Conservation (phyloP, 2,113 vertebrate species). For the Cettia cetti region DNA sequence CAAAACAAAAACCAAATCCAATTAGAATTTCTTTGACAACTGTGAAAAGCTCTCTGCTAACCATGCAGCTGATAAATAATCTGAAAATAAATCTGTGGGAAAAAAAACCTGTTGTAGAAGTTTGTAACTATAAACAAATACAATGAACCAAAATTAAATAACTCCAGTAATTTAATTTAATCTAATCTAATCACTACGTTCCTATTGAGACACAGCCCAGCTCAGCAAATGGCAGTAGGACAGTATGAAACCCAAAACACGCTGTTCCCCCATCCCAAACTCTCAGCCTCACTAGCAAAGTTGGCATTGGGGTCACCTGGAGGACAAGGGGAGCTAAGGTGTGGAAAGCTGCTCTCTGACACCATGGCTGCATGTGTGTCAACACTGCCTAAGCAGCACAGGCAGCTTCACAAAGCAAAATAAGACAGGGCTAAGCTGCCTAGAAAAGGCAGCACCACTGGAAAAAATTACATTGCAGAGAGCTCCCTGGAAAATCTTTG, state of each 20-base stretch:
- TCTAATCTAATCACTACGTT: not conserved
- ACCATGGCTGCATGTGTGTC: fast-evolving
- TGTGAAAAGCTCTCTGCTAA: not conserved
- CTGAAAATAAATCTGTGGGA: not conserved
- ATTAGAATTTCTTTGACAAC: not conserved
- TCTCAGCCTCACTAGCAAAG: no score
- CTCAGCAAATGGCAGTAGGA: not conserved
- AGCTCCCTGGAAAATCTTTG: not conserved
- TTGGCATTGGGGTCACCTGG: fast-evolving
- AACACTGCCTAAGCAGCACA: not conserved
- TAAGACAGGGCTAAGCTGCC: not conserved
- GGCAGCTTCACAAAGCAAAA: not conserved
- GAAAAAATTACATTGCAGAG: not conserved
- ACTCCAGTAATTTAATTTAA: not conserved
- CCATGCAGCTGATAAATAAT: not conserved
- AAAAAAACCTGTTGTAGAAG: not conserved
- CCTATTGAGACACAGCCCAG: not conserved
- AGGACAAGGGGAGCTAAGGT: not conserved
- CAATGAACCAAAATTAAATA: not conserved
- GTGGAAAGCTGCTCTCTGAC: not conserved
- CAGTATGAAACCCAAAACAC: not conserved
- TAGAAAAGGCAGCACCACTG: not conserved
- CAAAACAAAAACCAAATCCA: not conserved
- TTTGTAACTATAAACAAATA: not conserved
- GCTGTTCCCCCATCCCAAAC: not conserved